phyloP scores from a whole-genome alignment of 2,888 invertebrate genomes.

The Melipona beecheii region DNA sequence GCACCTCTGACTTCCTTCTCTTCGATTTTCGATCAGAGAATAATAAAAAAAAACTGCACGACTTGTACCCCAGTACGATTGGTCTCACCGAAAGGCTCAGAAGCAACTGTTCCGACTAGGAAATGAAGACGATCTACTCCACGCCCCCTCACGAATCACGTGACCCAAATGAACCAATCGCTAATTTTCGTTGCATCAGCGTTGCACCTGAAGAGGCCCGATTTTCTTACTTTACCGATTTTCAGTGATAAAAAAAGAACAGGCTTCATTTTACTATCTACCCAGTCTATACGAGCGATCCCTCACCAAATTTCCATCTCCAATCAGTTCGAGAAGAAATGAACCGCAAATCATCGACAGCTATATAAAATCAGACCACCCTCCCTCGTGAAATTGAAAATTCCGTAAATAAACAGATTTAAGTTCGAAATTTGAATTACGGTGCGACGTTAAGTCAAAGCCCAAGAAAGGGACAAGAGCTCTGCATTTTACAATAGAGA shows the following conservation, averaged over 20 bases:
- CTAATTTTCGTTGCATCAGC: too few species aligned
- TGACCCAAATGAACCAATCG: too few species aligned
- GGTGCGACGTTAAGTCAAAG: too few species aligned
- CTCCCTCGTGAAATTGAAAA: background rate
- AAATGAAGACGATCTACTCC: too few species aligned
- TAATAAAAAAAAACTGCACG: background rate
- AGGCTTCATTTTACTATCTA: background rate
- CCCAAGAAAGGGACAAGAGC: background rate
- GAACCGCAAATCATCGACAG: background rate
- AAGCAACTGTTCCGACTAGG: too few species aligned
- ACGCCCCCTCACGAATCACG: too few species aligned
- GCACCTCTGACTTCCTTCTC: background rate
- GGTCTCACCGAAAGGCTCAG: too few species aligned
- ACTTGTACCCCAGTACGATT: too few species aligned
- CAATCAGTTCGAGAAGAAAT: background rate
- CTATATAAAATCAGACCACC: background rate
- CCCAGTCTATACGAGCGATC: background rate
- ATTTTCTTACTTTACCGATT: too few species aligned
- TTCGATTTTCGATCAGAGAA: too few species aligned
- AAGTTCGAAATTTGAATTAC: background rate
- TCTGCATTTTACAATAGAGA: slow-evolving; percentile 10
- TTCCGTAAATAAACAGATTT: background rate
- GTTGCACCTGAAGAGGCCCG: too few species aligned
- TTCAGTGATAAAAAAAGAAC: too few species aligned
- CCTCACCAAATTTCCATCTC: background rate